Conservation (phyloP, 2,113 vertebrate species). For the Crotalus helleri region DNA sequence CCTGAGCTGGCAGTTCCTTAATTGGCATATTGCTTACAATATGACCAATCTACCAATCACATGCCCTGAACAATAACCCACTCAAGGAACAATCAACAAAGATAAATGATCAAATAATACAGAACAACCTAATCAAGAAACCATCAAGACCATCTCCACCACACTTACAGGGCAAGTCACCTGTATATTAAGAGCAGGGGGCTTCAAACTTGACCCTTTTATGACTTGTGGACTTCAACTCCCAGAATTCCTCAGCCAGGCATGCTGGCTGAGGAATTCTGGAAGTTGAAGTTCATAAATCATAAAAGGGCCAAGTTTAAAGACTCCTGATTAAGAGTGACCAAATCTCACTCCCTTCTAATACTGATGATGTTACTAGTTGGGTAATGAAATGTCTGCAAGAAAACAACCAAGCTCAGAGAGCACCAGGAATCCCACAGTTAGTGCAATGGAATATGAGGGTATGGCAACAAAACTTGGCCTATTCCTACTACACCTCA, state of each 20-base stretch:
- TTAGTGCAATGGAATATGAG: neutral
- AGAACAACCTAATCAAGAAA: no score
- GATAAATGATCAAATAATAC: no score
- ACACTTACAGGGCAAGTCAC: neutral
- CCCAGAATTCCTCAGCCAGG: no score
- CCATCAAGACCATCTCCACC: neutral
- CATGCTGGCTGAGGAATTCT: no score
- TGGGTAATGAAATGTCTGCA: neutral
- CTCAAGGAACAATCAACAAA: no score
- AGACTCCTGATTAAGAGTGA: neutral
- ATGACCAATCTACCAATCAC: neutral
- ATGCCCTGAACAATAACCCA: no score
- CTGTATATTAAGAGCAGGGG: neutral
- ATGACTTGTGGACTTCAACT: no score
- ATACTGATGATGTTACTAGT: neutral
- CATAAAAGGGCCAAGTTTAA: no score
- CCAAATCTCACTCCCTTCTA: neutral
- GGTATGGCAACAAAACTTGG: neutral
- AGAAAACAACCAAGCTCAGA: neutral
- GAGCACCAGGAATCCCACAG: neutral
- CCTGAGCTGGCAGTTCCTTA: neutral
- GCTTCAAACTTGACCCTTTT: no score
- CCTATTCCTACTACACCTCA: neutral
- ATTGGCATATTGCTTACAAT: neutral
- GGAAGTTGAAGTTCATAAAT: no score